These are phyloP conservation scores for Merluccius polli DNA, from an alignment of 2,797 vertebrate species.

Conservation along the genomic window DNA sequence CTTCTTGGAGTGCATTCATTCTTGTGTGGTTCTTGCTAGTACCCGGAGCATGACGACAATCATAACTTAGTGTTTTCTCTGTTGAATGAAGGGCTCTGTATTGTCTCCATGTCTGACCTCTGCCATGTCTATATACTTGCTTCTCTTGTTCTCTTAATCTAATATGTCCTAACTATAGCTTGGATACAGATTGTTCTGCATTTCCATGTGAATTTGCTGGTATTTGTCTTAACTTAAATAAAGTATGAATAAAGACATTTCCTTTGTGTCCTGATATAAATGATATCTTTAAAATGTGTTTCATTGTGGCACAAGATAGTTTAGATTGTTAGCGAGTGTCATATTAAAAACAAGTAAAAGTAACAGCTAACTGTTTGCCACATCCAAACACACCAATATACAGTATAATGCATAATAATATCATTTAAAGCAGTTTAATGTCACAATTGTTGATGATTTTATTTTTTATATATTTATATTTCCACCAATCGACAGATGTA, in stretches of 20 bases:
- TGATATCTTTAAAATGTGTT: constrained; percentile 14
- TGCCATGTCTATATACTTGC: constrained; percentile 40
- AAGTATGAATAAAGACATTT: constrained; percentile 43
- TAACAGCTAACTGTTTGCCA: no score
- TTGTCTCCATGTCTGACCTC: constrained; percentile 55
- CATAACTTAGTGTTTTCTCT: constrained; percentile 71
- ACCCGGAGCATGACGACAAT: constrained; percentile 75
- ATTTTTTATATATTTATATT: no score
- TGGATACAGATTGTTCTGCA: constrained; percentile 52
- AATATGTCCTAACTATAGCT: constrained; percentile 21
- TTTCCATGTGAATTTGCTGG: constrained; percentile 56
- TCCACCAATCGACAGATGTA: no score
- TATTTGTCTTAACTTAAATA: constrained; percentile 65
- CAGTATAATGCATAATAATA: no score
- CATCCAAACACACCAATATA: no score
- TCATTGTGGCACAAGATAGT: neutral
- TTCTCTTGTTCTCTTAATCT: constrained; percentile 9
- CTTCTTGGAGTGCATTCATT: constrained; percentile 36
- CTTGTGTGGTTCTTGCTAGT: constrained; percentile 54
- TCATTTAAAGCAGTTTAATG: no score
- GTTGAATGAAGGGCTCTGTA: constrained; percentile 78
- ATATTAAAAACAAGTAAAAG: no score
- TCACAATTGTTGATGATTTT: no score
- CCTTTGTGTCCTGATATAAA: constrained; percentile 47
- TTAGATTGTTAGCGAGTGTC: neutral